Evolutionary conservation across 2,113 vertebrate species (phyloP).

Genomic region (Tetrax tetrax): DNA sequence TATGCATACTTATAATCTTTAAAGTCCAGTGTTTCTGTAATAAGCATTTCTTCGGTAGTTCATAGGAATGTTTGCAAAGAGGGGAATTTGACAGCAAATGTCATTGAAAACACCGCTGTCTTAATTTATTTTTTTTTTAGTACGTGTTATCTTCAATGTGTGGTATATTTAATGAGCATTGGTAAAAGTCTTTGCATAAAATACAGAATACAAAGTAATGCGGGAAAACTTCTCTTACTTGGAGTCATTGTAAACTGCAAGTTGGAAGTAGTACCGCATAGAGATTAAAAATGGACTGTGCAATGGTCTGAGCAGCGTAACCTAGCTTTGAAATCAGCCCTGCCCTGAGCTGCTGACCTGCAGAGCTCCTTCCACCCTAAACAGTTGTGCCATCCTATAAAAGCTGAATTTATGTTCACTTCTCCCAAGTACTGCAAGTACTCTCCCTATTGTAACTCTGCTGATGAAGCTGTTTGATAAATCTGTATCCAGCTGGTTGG

Average conservation of each 20-base stretch:
- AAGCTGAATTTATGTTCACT: background rate
- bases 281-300: background rate
- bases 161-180: background rate
- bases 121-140: background rate
- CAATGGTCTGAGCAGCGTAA: background rate
- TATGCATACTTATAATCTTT: background rate
- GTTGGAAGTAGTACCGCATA: background rate
- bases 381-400: background rate
- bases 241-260: background rate
- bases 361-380: background rate
- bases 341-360: background rate
- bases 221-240: background rate
- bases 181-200: background rate
- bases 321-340: background rate
- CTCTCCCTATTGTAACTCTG: background rate
- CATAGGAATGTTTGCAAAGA: background rate
- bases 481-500: background rate
- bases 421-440: background rate
- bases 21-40: background rate
- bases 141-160: background rate
- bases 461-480: background rate
- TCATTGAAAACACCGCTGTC: background rate
- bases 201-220: background rate
- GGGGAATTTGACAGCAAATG: background rate
- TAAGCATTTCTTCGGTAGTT: background rate